phyloP scores from a whole-genome alignment of 2,888 invertebrate genomes.

The Melitaea athalia region DNA sequence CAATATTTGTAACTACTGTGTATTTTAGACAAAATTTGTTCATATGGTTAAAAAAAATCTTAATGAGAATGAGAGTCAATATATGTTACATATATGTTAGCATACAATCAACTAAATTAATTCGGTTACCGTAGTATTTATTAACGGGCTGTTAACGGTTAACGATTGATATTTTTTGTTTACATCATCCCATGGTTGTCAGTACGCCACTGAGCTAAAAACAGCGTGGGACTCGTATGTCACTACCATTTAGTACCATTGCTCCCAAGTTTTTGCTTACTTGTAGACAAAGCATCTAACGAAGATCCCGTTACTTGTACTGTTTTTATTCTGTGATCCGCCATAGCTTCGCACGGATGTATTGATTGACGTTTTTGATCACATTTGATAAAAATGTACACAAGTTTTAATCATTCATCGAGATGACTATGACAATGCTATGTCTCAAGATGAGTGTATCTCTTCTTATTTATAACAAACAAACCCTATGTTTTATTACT shows the following conservation, averaged over 20 bases:
- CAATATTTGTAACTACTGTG: too few species aligned
- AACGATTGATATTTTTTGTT: constrained; percentile 37
- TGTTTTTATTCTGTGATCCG: constrained; percentile 41
- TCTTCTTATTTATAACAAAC: too few species aligned
- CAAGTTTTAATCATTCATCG: background rate
- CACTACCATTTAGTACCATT: constrained; percentile 51
- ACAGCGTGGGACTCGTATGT: constrained; percentile 65
- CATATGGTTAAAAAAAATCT: too few species aligned
- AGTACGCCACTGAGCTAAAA: constrained; percentile 51
- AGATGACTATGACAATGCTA: background rate
- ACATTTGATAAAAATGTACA: background rate
- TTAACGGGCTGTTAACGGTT: constrained; percentile 17
- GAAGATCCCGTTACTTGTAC: constrained; percentile 48
- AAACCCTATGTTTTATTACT: too few species aligned
- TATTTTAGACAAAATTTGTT: too few species aligned
- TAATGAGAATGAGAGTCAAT: background rate
- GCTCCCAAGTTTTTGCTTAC: constrained; percentile 49
- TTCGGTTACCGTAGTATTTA: background rate
- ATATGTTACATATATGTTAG: background rate
- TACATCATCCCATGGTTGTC: constrained; percentile 57
- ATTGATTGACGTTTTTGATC: background rate
- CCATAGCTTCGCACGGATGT: background rate
- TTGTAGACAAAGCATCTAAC: constrained; percentile 45
- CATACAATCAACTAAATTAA: background rate
- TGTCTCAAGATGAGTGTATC: background rate